A percentile compares a stretch with the other conserved stretches of the same genome.
Conservation (phyloP, 2,797 vertebrate species). For the Graptemys geographica region DNA sequence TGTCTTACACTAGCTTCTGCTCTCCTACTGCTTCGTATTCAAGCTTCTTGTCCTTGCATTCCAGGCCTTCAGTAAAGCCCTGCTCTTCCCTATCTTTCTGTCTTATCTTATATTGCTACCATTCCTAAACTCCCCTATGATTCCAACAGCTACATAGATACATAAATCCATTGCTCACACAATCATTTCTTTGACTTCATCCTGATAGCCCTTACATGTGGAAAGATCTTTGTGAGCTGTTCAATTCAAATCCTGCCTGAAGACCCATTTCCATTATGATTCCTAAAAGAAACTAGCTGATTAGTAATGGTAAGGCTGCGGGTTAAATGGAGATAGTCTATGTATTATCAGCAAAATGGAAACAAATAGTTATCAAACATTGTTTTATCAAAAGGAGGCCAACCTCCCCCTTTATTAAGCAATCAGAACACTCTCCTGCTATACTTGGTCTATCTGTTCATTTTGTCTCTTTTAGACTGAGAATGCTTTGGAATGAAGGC, state of each 20-base stretch:
- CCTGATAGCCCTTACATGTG: constrained; percentile 8
- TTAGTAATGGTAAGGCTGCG: neutral
- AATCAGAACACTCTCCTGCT: neutral
- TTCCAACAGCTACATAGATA: neutral
- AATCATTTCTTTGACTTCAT: constrained; percentile 9
- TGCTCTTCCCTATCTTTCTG: neutral
- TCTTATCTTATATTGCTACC: neutral
- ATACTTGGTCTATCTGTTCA: neutral
- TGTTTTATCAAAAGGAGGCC: neutral
- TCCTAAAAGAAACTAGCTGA: neutral
- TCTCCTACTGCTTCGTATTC: neutral
- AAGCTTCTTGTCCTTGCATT: neutral
- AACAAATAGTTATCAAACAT: neutral
- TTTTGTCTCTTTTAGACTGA: neutral
- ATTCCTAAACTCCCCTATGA: neutral
- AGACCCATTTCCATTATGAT: neutral
- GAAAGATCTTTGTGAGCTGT: neutral
- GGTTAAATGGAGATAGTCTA: neutral
- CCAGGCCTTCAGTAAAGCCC: neutral
- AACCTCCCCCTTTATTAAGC: neutral
- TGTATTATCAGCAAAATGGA: neutral
- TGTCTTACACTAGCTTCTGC: neutral
- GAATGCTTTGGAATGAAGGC: neutral
- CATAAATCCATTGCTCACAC: neutral
- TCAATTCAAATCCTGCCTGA: neutral